Evolutionary conservation across 2,888 invertebrate species (phyloP).

Genomic region (Tillus elongatus): DNA sequence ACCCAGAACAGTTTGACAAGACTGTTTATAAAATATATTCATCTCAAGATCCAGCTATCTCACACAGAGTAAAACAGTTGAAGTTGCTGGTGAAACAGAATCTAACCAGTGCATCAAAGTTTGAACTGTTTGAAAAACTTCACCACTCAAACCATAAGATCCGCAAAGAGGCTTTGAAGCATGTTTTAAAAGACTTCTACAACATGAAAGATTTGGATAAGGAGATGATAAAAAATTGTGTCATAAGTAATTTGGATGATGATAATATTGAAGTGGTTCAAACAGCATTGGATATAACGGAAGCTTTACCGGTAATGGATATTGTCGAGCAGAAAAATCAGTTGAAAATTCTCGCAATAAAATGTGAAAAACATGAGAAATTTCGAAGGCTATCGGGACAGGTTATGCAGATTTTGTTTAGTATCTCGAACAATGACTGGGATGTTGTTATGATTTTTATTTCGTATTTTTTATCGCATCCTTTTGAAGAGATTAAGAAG

Average conservation of each 20-base stretch:
- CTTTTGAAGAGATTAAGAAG: background rate
- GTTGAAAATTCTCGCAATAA: too few relatives aligned
- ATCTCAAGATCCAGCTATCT: too few relatives aligned
- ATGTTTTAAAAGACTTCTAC: constrained; percentile 49
- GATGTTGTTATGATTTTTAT: background rate
- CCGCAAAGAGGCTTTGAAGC: constrained; percentile 58
- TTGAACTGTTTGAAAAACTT: constrained; percentile 56
- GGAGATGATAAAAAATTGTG: constrained; percentile 54
- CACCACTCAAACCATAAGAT: constrained; percentile 61
- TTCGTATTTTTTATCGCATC: constrained; percentile 20
- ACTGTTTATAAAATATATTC: constrained; percentile 52
- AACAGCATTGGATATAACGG: constrained; percentile 44
- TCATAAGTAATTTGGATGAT: constrained; percentile 59
- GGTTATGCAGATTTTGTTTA: too few relatives aligned
- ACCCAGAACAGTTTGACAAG: constrained; percentile 62
- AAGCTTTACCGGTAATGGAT: constrained; percentile 25
- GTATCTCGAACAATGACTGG: too few relatives aligned
- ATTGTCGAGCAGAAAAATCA: constrained; percentile 41
- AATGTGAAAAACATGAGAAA: too few relatives aligned
- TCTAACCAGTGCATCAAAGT: constrained; percentile 19
- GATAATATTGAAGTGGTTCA: constrained; percentile 54
- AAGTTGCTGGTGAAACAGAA: constrained; percentile 8
- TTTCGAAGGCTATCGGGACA: too few relatives aligned
- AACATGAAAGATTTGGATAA: constrained; percentile 45
- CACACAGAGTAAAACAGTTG: too few relatives aligned